phyloP scores from a whole-genome alignment of 2,113 vertebrate genomes.

The Cebidichthys violaceus region DNA sequence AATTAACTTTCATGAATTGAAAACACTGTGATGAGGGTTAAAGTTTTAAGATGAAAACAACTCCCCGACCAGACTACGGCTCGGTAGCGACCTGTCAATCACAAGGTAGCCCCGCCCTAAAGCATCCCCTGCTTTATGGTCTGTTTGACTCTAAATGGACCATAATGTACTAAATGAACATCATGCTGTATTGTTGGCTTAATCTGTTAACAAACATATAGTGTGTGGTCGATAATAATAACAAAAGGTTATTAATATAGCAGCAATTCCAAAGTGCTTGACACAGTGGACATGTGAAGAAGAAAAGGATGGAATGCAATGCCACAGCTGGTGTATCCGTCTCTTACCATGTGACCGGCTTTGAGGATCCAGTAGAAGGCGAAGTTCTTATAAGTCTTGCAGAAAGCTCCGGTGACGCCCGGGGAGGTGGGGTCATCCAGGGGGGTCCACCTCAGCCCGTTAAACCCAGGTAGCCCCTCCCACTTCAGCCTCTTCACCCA shows the following conservation, averaged over 20 bases:
- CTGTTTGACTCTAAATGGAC: neutral
- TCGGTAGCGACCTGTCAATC: neutral
- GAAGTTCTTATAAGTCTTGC: slow-evolving; percentile 91
- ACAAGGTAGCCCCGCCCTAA: neutral
- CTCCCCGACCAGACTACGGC: no score
- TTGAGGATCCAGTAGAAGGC: slow-evolving; percentile 97
- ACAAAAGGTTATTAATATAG: neutral
- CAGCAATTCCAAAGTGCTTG: neutral
- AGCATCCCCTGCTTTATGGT: neutral
- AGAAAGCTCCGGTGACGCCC: slow-evolving; percentile 89
- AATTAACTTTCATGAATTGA: no score
- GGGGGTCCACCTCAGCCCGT: slow-evolving; percentile 87
- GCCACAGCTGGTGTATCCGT: neutral
- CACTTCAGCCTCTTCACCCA: slow-evolving; percentile 93
- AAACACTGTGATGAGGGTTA: no score
- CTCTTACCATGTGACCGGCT: slow-evolving; percentile 96
- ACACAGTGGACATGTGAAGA: neutral
- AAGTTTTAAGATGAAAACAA: no score
- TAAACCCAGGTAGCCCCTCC: slow-evolving; percentile 85
- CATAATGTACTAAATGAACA: neutral
- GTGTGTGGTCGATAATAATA: neutral
- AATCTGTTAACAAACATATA: neutral
- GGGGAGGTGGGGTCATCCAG: slow-evolving; percentile 82
- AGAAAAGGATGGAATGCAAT: neutral
- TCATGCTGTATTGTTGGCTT: neutral